These are phyloP conservation scores for Calycopis cecrops DNA, from an alignment of 1,140 invertebrate genomes.

Conservation along the genomic window DNA sequence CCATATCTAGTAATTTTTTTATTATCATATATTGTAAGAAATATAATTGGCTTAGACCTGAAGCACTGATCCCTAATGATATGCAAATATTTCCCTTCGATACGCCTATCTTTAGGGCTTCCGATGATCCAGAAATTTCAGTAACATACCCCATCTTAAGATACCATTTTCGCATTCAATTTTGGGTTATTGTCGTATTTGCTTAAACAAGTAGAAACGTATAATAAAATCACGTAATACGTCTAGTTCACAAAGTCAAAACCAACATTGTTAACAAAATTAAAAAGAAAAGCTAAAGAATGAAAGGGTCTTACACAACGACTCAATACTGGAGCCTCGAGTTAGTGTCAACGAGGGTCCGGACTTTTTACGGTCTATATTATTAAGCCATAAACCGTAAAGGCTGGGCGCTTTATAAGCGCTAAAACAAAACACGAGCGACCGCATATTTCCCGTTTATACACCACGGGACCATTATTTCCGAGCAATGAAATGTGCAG, in stretches of 20 bases:
- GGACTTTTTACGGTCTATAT: constrained; percentile 47
- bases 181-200: constrained; percentile 14
- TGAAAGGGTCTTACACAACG: constrained; percentile 27
- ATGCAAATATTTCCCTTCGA: too few relatives aligned
- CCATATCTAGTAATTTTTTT: too few relatives aligned
- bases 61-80: too few relatives aligned
- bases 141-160: constrained; percentile 15
- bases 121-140: constrained; percentile 13
- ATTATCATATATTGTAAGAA: too few relatives aligned
- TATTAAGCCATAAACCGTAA: constrained; percentile 61
- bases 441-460: constrained; percentile 53
- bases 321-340: constrained; percentile 41
- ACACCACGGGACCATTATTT: constrained; percentile 8
- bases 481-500: constrained; percentile 6
- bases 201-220: background rate
- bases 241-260: constrained; percentile 1
- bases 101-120: too few relatives aligned
- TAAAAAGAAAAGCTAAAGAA: constrained; percentile 4
- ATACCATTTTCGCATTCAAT: constrained; percentile 12
- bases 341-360: constrained; percentile 40
- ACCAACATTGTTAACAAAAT: background rate
- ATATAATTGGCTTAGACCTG: too few relatives aligned
- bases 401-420: constrained; percentile 46
- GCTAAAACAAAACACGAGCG: constrained; percentile 52
- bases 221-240: background rate